Conservation (phyloP, 2,888 invertebrate species). For the Epiblema foenella region DNA sequence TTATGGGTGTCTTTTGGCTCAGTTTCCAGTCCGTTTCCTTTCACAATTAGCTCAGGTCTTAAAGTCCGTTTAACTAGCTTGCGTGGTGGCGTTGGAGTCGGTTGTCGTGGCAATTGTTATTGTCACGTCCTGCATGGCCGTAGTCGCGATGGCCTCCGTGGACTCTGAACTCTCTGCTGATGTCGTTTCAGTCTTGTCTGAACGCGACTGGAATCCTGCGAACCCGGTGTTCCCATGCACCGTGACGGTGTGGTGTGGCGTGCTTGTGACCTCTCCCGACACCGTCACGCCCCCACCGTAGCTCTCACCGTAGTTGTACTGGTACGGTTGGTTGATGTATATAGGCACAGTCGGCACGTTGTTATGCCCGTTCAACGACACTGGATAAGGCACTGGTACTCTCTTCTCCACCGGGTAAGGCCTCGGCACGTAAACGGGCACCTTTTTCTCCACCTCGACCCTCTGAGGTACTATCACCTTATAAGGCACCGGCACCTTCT, state of each 20-base stretch:
- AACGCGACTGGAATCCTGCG: slow-evolving; percentile 67
- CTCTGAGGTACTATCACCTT: slow-evolving; percentile 48
- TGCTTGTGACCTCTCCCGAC: slow-evolving; percentile 47
- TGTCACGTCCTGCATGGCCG: slow-evolving; percentile 43
- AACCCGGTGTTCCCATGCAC: slow-evolving; percentile 67
- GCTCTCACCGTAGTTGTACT: slow-evolving; percentile 56
- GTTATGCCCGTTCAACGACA: slow-evolving; percentile 52
- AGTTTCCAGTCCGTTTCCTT: neutral
- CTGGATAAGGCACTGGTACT: slow-evolving; percentile 63
- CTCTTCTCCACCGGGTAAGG: slow-evolving; percentile 67
- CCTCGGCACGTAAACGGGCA: slow-evolving; percentile 58
- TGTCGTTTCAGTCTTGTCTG: slow-evolving; percentile 56
- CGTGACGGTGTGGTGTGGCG: slow-evolving; percentile 61
- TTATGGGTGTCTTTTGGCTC: neutral
- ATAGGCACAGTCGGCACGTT: slow-evolving; percentile 55
- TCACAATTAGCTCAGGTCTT: neutral
- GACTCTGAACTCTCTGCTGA: slow-evolving; percentile 42
- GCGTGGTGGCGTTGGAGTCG: slow-evolving; percentile 49
- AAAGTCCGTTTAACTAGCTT: slow-evolving; percentile 36
- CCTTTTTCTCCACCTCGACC: slow-evolving; percentile 72
- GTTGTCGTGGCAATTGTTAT: slow-evolving; percentile 39
- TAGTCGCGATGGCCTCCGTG: slow-evolving; percentile 46
- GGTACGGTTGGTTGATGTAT: slow-evolving; percentile 66
- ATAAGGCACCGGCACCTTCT: slow-evolving; percentile 69
- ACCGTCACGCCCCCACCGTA: slow-evolving; percentile 44